A percentile compares a stretch with the other conserved stretches of the same genome.
phyloP scores from a whole-genome alignment of 2,113 vertebrate genomes.

The Aldabrachelys gigantea region DNA sequence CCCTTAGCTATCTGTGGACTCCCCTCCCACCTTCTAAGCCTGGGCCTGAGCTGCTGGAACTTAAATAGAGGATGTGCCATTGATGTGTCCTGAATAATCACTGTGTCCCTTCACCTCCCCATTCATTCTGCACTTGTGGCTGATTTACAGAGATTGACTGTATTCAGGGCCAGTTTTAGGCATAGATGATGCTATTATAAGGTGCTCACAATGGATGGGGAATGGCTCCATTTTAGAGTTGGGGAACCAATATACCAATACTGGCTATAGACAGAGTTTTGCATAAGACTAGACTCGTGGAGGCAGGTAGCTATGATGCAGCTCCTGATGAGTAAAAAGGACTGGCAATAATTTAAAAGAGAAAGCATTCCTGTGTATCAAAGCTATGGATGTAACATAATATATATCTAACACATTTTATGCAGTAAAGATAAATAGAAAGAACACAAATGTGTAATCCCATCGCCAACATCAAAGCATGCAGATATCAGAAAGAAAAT shows the following conservation, averaged over 20 bases:
- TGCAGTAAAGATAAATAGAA: slow-evolving; percentile 43
- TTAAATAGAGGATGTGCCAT: not conserved
- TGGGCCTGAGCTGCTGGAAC: not conserved
- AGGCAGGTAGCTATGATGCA: slow-evolving; percentile 35
- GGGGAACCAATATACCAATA: not conserved
- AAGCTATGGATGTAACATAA: slow-evolving; percentile 33
- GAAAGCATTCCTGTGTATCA: slow-evolving; percentile 23
- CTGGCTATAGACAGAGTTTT: not conserved
- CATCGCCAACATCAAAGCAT: slow-evolving; percentile 38
- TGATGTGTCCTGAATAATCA: not conserved
- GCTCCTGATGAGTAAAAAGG: slow-evolving; percentile 22
- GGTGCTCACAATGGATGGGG: not conserved
- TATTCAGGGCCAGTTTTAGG: not conserved
- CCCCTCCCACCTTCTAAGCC: not conserved
- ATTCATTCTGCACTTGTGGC: not conserved
- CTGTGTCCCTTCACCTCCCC: not conserved
- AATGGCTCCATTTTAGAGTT: slow-evolving; percentile 27
- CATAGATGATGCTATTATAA: not conserved
- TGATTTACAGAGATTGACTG: not conserved
- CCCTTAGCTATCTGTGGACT: not conserved
- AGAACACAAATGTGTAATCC: slow-evolving; percentile 36
- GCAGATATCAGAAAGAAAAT: slow-evolving; percentile 48
- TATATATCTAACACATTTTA: not conserved
- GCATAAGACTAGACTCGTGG: not conserved
- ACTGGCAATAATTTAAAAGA: slow-evolving; percentile 40